These are phyloP conservation scores for Thaleichthys pacificus DNA, from an alignment of 2,797 vertebrate species.

Conservation along the genomic window DNA sequence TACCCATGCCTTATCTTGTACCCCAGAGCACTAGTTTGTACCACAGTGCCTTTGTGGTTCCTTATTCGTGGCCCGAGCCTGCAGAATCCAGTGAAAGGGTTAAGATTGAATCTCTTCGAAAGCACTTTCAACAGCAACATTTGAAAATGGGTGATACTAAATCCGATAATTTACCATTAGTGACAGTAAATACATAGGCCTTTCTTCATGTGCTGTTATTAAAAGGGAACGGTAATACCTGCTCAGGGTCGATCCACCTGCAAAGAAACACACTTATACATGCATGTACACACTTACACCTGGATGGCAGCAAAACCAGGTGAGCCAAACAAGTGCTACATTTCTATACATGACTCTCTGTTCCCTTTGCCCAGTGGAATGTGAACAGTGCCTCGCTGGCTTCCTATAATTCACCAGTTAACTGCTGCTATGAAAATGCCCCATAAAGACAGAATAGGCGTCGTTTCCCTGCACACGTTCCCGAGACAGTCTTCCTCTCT, in stretches of 20 bases:
- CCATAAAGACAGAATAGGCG: constrained; percentile 28
- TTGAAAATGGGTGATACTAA: neutral
- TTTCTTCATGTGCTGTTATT: constrained; percentile 34
- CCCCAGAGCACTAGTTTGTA: too few species aligned
- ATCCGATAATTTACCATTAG: neutral
- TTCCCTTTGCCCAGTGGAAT: constrained; percentile 21
- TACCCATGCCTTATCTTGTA: too few species aligned
- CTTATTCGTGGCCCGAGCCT: neutral
- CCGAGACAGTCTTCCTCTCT: neutral
- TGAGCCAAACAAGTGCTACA: constrained; percentile 9
- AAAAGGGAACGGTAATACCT: constrained; percentile 31
- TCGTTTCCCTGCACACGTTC: constrained; percentile 6
- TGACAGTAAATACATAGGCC: neutral
- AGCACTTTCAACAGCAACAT: neutral
- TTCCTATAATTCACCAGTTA: constrained; percentile 37
- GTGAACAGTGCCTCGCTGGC: constrained; percentile 11
- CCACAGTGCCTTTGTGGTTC: neutral
- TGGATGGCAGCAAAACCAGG: constrained; percentile 46
- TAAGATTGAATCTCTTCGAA: neutral
- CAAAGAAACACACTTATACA: neutral
- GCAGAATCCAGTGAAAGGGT: neutral
- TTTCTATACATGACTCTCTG: neutral
- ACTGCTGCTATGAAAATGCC: constrained; percentile 43
- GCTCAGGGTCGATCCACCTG: constrained; percentile 18
- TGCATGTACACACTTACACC: constrained; percentile 36